phyloP scores from a whole-genome alignment of 2,888 invertebrate genomes.

The Schizotus pectinicornis region DNA sequence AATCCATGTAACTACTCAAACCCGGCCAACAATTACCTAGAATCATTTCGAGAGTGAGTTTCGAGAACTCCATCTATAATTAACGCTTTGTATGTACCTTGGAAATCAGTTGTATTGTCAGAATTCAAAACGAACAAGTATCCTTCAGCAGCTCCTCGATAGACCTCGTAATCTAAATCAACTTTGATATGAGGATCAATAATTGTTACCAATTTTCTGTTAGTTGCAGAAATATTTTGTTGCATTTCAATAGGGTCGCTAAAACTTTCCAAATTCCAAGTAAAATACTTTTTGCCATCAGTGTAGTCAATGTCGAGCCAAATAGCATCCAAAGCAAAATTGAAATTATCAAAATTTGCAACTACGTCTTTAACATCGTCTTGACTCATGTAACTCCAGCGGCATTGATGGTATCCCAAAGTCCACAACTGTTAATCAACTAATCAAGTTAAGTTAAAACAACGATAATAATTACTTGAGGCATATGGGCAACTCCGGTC shows the following conservation, averaged over 20 bases:
- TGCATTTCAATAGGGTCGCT: conserved; percentile 84
- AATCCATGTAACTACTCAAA: conserved; percentile 35
- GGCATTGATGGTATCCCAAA: conserved; percentile 45
- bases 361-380: conserved; percentile 85
- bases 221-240: conserved; percentile 80
- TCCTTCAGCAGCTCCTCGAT: conserved; percentile 79
- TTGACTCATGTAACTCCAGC: conserved; percentile 91
- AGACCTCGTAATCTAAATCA: conserved; percentile 83
- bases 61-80: too few relatives aligned
- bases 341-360: conserved; percentile 83
- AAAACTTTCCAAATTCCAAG: conserved; percentile 93
- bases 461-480: conserved; percentile 9
- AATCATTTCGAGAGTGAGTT: too few relatives aligned
- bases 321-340: conserved; percentile 92
- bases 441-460: not conserved
- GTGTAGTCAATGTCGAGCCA: conserved; percentile 99
- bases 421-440: conserved; percentile 46
- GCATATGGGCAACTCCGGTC: conserved; percentile 84
- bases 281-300: conserved; percentile 78
- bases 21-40: conserved; percentile 15
- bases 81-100: conserved; percentile 66
- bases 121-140: conserved; percentile 85
- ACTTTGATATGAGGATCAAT: conserved; percentile 96
- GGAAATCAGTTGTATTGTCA: conserved; percentile 85
- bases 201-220: conserved; percentile 88